A percentile compares a stretch with the other conserved stretches of the same genome.
phyloP scores from a whole-genome alignment of 1,140 invertebrate genomes.

The Phthorimaea operculella region DNA sequence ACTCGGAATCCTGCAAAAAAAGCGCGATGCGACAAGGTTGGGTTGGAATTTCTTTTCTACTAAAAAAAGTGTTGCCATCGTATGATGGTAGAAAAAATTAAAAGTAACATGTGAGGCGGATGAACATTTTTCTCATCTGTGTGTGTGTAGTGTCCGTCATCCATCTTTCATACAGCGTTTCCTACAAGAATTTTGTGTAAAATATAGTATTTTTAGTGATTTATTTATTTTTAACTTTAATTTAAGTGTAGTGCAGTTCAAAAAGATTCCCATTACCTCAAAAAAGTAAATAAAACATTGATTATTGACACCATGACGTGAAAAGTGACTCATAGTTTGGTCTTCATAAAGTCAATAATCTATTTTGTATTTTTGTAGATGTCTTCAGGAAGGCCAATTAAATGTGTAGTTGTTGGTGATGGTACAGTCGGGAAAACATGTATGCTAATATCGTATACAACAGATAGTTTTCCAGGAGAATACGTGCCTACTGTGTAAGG shows the following conservation, averaged over 20 bases:
- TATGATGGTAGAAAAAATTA: too few species aligned
- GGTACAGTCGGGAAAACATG: slow-evolving; percentile 97
- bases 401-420: slow-evolving; percentile 96
- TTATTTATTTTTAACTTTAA: neutral
- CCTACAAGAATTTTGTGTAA: neutral
- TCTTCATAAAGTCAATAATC: slow-evolving; percentile 48
- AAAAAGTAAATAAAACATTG: neutral
- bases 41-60: too few species aligned
- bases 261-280: neutral
- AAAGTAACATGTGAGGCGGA: too few species aligned
- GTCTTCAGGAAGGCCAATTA: slow-evolving; percentile 91
- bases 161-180: slow-evolving; percentile 5
- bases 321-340: slow-evolving; percentile 55
- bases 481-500: slow-evolving; percentile 96
- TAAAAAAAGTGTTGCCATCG: too few species aligned
- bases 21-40: too few species aligned
- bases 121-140: neutral
- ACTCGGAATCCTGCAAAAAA: too few species aligned
- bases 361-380: slow-evolving; percentile 63
- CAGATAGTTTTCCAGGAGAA: slow-evolving; percentile 98
- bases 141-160: neutral
- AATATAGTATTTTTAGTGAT: neutral
- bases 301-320: neutral
- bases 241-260: neutral
- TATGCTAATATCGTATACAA: slow-evolving; percentile 99